Conservation (phyloP, 2,888 invertebrate species). For the Meta bourneti region DNA sequence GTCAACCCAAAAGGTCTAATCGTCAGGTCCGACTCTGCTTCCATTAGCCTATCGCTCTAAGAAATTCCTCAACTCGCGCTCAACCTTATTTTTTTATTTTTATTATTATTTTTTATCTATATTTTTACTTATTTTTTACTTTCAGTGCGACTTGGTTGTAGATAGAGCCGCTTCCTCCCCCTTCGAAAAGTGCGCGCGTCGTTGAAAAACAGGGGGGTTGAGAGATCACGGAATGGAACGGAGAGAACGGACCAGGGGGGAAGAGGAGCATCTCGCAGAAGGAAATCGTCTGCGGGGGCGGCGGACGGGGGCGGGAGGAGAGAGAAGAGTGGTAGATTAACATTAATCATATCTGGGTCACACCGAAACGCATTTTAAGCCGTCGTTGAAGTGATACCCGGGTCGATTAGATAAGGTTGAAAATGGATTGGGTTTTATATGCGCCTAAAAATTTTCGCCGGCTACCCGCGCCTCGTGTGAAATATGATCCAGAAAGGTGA, state of each 20-base stretch:
- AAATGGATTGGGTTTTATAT: slow-evolving; percentile 76
- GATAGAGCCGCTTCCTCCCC: too few species aligned
- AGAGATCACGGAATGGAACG: slow-evolving; percentile 20
- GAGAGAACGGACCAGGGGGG: not conserved
- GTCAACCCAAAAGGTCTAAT: slow-evolving; percentile 73
- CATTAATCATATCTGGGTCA: slow-evolving; percentile 77
- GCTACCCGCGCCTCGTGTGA: slow-evolving; percentile 54
- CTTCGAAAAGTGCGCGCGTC: slow-evolving; percentile 51
- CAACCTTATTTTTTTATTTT: slow-evolving; percentile 48
- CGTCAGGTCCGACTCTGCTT: slow-evolving; percentile 65
- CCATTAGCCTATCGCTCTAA: slow-evolving; percentile 73
- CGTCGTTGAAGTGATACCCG: slow-evolving; percentile 68
- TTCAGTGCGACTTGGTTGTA: slow-evolving; percentile 23
- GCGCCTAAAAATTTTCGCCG: slow-evolving; percentile 73
- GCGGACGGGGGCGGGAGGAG: slow-evolving; percentile 2
- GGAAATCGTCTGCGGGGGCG: slow-evolving; percentile 31
- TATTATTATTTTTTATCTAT: slow-evolving; percentile 39
- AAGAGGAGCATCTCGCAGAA: slow-evolving; percentile 7
- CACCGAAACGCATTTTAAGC: slow-evolving; percentile 72
- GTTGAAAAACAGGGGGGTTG: slow-evolving; percentile 12
- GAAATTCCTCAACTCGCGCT: slow-evolving; percentile 48
- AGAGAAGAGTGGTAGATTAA: slow-evolving; percentile 71
- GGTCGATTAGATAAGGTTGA: slow-evolving; percentile 74
- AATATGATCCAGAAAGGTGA: slow-evolving; percentile 72
- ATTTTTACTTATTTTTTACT: slow-evolving; percentile 28